Base-by-base conservation (phyloP, 2,113 vertebrate species). In the Oreotrochilus melanogaster region DNA sequence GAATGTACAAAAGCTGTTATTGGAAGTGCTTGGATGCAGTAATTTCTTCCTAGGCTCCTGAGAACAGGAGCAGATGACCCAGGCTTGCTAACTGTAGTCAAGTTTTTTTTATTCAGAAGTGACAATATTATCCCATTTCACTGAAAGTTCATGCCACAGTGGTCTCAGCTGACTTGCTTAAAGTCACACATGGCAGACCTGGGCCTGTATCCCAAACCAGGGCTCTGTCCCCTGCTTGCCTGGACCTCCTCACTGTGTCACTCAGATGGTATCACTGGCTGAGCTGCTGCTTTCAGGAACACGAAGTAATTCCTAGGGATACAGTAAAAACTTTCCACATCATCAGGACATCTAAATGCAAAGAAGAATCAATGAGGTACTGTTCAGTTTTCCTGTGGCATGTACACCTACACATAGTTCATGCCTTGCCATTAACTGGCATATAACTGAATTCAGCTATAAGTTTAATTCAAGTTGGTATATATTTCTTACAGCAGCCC, bases 1-100 rank as follows among this genome's bases (percentile, higher is more conserved):
- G 69, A 91, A 79, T 74, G 48, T 91, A 78, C 88, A 91, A 84
- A 95, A 94, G 88, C 83, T 66, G 81, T 92, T 96, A 82, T 85
- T 94, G 92, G 69, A 86, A 66, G 65, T 81, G 67, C 92, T 93
- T 92, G 84, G 80, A 43, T 72, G 89, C 93, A 89, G 82, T 88
- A 88, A 91, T 96, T 95, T 97, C 86, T 94, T 81, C 71, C 47
- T 76, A 69, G 80, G 88, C 21, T 93, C 53, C 88, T 1, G 3
- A 86, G 53, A 90, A 61, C 73, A 84, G 39, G 71, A 92, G 56
- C 50, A 92, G 89, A 83, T 81, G 72, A 94, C 64, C 66, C 43
- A 88, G 53, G 45, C 33, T 33, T 43, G 66, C 73, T 76, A 87
- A 87, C 18, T 42, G 27, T 71, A 57, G 76, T 43, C 90, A 86